A percentile compares a stretch with the other conserved stretches of the same genome.
Evolutionary conservation across 2,113 vertebrate species (phyloP).

Genomic region (Protomyctophum bolini): DNA sequence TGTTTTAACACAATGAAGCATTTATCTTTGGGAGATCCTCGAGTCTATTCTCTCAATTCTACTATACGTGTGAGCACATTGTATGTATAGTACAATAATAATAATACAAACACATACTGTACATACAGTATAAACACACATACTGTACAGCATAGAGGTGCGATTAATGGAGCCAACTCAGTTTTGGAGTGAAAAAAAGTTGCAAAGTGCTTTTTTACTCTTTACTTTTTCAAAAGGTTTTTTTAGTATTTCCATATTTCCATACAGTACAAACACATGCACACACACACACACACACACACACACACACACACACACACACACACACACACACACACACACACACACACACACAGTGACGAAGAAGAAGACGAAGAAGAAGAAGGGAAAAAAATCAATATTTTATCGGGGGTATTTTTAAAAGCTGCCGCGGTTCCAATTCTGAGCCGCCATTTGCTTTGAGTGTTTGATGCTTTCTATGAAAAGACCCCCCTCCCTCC

Average conservation of each 20-base stretch:
- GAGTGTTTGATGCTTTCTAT: slow-evolving; percentile 53
- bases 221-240: background rate
- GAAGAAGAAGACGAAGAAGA: slow-evolving; percentile 46
- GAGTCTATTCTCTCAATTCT: too few species aligned
- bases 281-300: slow-evolving; percentile 13
- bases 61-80: too few species aligned
- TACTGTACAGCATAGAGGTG: too few species aligned
- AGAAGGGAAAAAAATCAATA: slow-evolving; percentile 67
- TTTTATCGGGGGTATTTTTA: slow-evolving; percentile 77
- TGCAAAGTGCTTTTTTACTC: background rate
- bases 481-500: slow-evolving; percentile 15
- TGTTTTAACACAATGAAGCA: too few species aligned
- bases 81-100: too few species aligned
- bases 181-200: too few species aligned
- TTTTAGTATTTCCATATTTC: background rate
- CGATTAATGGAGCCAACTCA: too few species aligned
- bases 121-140: too few species aligned
- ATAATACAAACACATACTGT: too few species aligned
- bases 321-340: slow-evolving; percentile 42
- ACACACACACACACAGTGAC: slow-evolving; percentile 36
- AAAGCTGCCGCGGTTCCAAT: slow-evolving; percentile 62
- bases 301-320: slow-evolving; percentile 12
- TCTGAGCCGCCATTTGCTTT: slow-evolving; percentile 29
- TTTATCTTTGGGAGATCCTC: too few species aligned
- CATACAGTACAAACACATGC: background rate